Conservation (phyloP, 2,888 invertebrate species). For the Amaurobius ferox region DNA sequence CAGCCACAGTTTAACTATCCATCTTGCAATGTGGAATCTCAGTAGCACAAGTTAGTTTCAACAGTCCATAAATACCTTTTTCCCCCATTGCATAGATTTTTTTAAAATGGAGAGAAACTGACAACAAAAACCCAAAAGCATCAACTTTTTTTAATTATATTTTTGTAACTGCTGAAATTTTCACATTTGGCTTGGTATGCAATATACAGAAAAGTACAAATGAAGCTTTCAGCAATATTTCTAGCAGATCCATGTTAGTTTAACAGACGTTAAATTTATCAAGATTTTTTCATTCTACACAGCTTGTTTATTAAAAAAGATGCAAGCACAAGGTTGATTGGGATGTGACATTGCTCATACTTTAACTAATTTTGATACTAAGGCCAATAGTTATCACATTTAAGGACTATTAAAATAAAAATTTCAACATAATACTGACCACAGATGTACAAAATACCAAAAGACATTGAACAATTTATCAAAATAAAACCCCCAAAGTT, state of each 20-base stretch:
- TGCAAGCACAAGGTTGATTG: constrained; percentile 68
- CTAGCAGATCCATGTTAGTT: constrained; percentile 56
- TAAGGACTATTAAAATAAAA: constrained; percentile 44
- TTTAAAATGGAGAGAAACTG: background rate
- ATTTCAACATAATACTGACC: constrained; percentile 58
- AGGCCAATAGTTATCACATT: constrained; percentile 56
- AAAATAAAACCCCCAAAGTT: constrained; percentile 58
- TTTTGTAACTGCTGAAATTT: constrained; percentile 68
- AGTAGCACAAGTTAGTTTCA: background rate
- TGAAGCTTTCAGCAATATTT: constrained; percentile 69
- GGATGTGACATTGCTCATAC: constrained; percentile 66
- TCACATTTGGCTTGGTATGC: constrained; percentile 72
- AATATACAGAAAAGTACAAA: constrained; percentile 71
- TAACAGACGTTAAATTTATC: constrained; percentile 54
- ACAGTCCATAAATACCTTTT: background rate
- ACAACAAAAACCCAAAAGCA: constrained; percentile 8
- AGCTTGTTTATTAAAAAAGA: constrained; percentile 70
- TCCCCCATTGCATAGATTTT: background rate
- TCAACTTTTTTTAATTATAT: constrained; percentile 18
- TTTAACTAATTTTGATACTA: constrained; percentile 55
- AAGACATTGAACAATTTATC: constrained; percentile 32
- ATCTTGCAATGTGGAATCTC: background rate
- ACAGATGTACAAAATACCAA: constrained; percentile 61
- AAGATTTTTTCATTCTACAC: constrained; percentile 48
- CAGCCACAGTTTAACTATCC: constrained; percentile 1